Base-by-base conservation (phyloP, 2,113 vertebrate species). In the Aythya baeri region DNA sequence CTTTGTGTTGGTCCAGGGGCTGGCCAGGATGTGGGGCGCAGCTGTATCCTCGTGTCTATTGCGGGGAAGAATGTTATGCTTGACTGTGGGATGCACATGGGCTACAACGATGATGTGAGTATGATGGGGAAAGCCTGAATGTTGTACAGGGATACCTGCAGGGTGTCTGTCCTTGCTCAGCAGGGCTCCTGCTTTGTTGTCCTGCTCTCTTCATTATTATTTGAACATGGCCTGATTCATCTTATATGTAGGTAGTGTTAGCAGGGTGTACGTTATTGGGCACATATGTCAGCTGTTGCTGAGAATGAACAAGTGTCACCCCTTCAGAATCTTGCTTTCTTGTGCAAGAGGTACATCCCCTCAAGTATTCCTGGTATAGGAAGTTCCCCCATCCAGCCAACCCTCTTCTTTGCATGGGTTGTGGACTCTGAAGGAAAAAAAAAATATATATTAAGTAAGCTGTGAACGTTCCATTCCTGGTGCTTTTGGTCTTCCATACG, bases 41-140 rank as follows among this genome's bases (percentile, higher is more conserved):
- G 99, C 98, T 99, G 99, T 92, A 99, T 99, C 91, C 98, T 99
- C 3, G 99, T 99, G 32, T 99, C 99, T 18, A 99, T 99, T 1
- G 99, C 98, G 2, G 99, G 99, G 61, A 99, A 99, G 94, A 99
- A 99, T 2, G 98, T 99, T 10, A 99, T 99, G 99, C 97, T 99
- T 7, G 99, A 99, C 97, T 99, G 99, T 8, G 99, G 99, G 7
- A 99, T 99, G 99, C 99, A 99, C 97, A 99, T 99, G 99, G 99
- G 99, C 68, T 99, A 98, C 97, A 99, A 99, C 1, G 99, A 99
- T 6, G 99, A 99, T 0, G 99, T 99, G 91, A 98, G 99, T 98
- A 15, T 21, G 17, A 21, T 0, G 43, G 18, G n/a, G 52, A 11
- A 11, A n/a, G 26, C 41, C 59, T 3, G 0, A 22, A 4, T 1